phyloP scores from a whole-genome alignment of 2,888 invertebrate genomes.

The Tiphia femorata region DNA sequence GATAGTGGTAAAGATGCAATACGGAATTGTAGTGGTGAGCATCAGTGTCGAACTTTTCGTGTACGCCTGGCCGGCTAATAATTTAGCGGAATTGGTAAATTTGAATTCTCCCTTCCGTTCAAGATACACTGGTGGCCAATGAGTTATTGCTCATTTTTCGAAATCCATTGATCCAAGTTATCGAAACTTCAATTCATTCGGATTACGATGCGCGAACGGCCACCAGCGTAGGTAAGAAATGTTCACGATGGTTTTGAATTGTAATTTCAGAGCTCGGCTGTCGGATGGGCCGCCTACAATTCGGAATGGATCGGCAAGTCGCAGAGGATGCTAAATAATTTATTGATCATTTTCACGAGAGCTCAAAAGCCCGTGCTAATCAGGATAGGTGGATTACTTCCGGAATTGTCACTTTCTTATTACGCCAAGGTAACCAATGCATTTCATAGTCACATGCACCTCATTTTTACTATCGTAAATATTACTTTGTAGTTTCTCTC shows the following conservation, averaged over 20 bases:
- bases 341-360: background rate
- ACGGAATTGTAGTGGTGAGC: constrained; percentile 28
- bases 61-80: constrained; percentile 49
- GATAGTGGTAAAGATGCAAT: constrained; percentile 35
- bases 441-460: background rate
- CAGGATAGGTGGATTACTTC: background rate
- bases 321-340: background rate
- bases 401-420: constrained; percentile 29
- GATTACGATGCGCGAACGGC: too few relatives aligned
- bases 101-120: too few relatives aligned
- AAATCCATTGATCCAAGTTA: background rate
- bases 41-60: constrained; percentile 42
- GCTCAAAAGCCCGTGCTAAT: constrained; percentile 8
- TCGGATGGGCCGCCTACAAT: background rate
- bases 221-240: too few relatives aligned
- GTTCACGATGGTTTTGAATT: background rate
- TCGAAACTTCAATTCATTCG: too few relatives aligned
- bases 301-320: background rate
- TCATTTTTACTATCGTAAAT: background rate
- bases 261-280: background rate
- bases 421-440: constrained; percentile 22
- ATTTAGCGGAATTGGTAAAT: constrained; percentile 37
- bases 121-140: too few relatives aligned
- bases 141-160: background rate
- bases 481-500: constrained; percentile 14